These are phyloP conservation scores for Rhimphoctona megacephalus DNA, from an alignment of 2,888 invertebrate species.

Conservation along the genomic window DNA sequence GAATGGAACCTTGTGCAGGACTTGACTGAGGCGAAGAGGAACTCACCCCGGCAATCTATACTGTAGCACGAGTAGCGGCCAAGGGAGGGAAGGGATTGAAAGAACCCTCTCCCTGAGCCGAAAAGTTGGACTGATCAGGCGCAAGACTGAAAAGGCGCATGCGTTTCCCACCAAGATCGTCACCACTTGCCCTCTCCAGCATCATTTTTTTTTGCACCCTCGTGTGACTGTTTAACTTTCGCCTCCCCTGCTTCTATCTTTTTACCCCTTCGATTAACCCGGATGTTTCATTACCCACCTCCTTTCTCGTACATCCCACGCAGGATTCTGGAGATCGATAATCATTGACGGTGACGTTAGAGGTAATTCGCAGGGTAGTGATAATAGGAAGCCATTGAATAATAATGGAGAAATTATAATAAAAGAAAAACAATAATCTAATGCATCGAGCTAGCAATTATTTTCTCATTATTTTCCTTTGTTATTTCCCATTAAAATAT, in stretches of 20 bases:
- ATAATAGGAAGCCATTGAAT: neutral
- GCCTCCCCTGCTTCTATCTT: conserved; percentile 10
- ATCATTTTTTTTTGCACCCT: conserved; percentile 2
- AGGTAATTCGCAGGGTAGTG: conserved; percentile 2
- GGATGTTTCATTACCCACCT: conserved; percentile 36
- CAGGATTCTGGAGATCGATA: conserved; percentile 3
- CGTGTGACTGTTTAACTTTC: neutral
- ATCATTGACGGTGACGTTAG: conserved; percentile 42
- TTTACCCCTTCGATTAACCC: conserved; percentile 36
- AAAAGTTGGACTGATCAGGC: conserved; percentile 31
- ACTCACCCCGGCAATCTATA: conserved; percentile 80
- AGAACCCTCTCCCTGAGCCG: conserved; percentile 11
- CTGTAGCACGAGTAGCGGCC: conserved; percentile 74
- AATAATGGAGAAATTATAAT: neutral
- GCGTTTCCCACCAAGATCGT: conserved; percentile 26
- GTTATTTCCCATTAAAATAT: neutral
- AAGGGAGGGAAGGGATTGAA: conserved; percentile 57
- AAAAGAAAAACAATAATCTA: neutral
- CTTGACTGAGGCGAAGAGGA: conserved; percentile 76
- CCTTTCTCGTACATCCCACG: conserved; percentile 30
- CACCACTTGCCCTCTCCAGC: conserved; percentile 5
- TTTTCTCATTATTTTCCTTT: neutral
- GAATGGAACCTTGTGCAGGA: conserved; percentile 75
- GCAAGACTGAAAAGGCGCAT: conserved; percentile 31
- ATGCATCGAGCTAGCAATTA: neutral